Evolutionary conservation across 2,888 invertebrate species (phyloP).

Genomic region (Drosophila greeni): DNA sequence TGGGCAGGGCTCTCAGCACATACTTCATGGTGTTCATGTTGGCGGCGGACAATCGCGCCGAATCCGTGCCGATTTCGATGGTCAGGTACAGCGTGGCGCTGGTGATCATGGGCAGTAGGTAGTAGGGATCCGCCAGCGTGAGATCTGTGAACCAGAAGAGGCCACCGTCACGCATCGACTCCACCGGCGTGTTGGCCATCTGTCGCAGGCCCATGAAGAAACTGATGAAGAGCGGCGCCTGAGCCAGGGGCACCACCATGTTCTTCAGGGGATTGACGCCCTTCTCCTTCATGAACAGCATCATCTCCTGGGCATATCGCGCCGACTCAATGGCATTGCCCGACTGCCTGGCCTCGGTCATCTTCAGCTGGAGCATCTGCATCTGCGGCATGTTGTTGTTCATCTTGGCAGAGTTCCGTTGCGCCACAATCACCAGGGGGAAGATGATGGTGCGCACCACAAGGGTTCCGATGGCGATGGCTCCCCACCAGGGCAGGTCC

Average conservation of each 20-base stretch:
- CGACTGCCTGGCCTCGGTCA: conserved; percentile 91
- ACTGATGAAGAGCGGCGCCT: conserved; percentile 94
- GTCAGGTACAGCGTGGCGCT: conserved; percentile 89
- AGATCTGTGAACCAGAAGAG: conserved; percentile 95
- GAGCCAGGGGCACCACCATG: conserved; percentile 87
- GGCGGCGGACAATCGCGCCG: conserved; percentile 83
- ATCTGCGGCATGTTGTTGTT: conserved; percentile 92
- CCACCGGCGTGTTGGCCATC: conserved; percentile 95
- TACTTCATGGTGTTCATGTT: conserved; percentile 87
- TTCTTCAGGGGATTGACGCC: conserved; percentile 89
- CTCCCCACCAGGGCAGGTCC: conserved; percentile 96
- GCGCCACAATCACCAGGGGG: conserved; percentile 90
- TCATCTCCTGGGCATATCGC: conserved; percentile 87
- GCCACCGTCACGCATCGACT: conserved; percentile 93
- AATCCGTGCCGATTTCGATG: conserved; percentile 90
- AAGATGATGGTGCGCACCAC: conserved; percentile 87
- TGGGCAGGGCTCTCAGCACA: conserved; percentile 86
- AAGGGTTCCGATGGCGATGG: conserved; percentile 90
- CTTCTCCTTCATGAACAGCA: conserved; percentile 89
- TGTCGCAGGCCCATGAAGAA: conserved; percentile 92
- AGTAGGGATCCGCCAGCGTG: conserved; percentile 93
- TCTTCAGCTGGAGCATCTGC: conserved; percentile 88
- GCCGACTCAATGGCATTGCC: conserved; percentile 90
- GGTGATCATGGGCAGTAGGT: conserved; percentile 90
- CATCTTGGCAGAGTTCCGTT: conserved; percentile 89